Evolutionary conservation across 2,888 invertebrate genomes (phyloP), one percentile per base, ranked within the genome.

Genomic region (Ferdinandea cuprea): DNA sequence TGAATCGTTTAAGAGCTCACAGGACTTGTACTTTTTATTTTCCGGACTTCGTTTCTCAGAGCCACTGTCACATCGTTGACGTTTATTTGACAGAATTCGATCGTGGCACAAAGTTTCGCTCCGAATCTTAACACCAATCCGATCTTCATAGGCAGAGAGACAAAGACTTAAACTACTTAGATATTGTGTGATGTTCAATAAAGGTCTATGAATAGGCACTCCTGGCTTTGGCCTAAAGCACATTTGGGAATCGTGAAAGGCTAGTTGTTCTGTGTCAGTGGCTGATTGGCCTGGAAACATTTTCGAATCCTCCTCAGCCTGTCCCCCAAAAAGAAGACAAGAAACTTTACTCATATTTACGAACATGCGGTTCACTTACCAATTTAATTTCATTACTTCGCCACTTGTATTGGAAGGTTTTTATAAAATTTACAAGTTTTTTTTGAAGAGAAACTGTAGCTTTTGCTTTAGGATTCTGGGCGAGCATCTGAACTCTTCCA

Each of bases 401-500:
- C 98, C 98, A 98, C 86, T 96, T 93, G 78, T 92, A 92, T 86
- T 94, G 93, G 85, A 98, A 92, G 87, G 94, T 95, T 85, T 92
- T 91, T 48, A 98, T 92, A 50, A 97, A 91, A 69, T 94, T 93
- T 11, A 93, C 92, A 7, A 98, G 92, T 50, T 95, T 92, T 85
- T 95, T 93, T 87, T 96, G 95, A 66, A 96, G 92, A 19, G 96
- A 94, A 63, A 96, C 92, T 54, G 94, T 92, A 40, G 95, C 93
- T 76, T 94, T 93, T 4, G 96, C 93, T 86, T 97, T 93, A 28
- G 98, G 98, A 93, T 98, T 98, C 92, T 98, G 97, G 1, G 98
- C 95, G 66, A 96, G 92, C 6, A 93, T 93, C 89, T 98, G 98
- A 30, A 98, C 97, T 87, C 94, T 94, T 87, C 95, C 93, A 95